Base-by-base conservation (phyloP, 2,888 invertebrate species). In the Drosophila putrida region DNA sequence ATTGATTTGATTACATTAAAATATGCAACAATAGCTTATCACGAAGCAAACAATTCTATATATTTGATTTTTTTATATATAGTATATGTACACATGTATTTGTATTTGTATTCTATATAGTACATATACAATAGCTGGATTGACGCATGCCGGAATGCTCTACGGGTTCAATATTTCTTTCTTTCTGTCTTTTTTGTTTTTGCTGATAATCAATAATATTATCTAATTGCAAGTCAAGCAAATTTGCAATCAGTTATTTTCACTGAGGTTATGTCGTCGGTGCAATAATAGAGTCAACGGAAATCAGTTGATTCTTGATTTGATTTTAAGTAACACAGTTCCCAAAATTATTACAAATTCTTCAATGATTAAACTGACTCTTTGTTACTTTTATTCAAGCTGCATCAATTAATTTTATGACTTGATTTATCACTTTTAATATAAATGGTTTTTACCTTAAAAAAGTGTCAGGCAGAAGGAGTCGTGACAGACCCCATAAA, bases 181-280 rank as follows among this genome's bases (percentile, higher is more conserved):
- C 13, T 28, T 53, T 10, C n/a, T n/a, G 10, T 28, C 8, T 5
- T 8, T 39, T 51, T 57, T 47, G 3, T 31, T 58, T 73, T 46
- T 35, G 60, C 69, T 64, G 69, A 80, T 79, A 69, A 70, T 80
- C 61, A 72, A 69, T 64, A 60, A 51, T 69, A 72, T 79, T 82
- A 82, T 82, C 72, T 75, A 79, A 75, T 62, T 66, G 59, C 61
- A 74, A 78, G 49, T 51, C 27, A 55, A 50, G 55, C 67, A 35
- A 62, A 54, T 71, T 54, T 63, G 13, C 36, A 63, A 68, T 69
- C 57, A 43, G 10, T 6, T 54, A 15, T 27, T 46, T 44, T 44
- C 35, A 4, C 35, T 36, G 13, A 25, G 51, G 33, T 38, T 63
- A 43, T 27, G 27, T 66, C 27, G 27, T 66, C 27, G 15, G 20